Conservation (phyloP, 2,888 invertebrate species). For the Himalopsyche kuldschensis region DNA sequence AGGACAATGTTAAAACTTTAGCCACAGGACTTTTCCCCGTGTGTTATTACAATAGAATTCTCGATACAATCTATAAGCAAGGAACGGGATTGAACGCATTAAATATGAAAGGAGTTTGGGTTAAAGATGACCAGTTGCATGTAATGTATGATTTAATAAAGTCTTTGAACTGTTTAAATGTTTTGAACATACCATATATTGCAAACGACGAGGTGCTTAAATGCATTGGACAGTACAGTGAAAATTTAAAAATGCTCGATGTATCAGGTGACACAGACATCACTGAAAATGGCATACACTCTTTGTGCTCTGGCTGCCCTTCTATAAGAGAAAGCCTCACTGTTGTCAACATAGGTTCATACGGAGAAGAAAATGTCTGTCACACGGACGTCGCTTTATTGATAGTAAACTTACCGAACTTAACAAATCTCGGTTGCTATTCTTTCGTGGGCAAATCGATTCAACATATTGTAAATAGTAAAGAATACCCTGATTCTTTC, state of each 20-base stretch:
- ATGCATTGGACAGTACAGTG: conserved; percentile 60
- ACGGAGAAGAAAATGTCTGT: conserved; percentile 69
- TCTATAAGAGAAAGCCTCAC: conserved; percentile 59
- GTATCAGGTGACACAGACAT: conserved; percentile 73
- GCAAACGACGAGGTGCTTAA: conserved; percentile 70
- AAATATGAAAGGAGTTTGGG: conserved; percentile 74
- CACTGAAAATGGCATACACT: conserved; percentile 65
- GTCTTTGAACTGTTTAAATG: conserved; percentile 62
- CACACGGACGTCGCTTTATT: conserved; percentile 66
- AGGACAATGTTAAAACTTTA: conserved; percentile 66
- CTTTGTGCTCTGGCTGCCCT: conserved; percentile 58
- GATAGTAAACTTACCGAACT: conserved; percentile 64
- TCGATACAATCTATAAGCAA: conserved; percentile 66
- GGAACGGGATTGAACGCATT: conserved; percentile 66
- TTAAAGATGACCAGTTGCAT: conserved; percentile 68
- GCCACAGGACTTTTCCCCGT: conserved; percentile 71
- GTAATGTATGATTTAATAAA: conserved; percentile 64
- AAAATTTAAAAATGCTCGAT: conserved; percentile 63
- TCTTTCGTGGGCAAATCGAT: conserved; percentile 69
- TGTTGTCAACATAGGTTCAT: conserved; percentile 69
- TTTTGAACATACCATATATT: conserved; percentile 69
- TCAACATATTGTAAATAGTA: conserved; percentile 57
- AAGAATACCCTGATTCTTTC: conserved; percentile 57
- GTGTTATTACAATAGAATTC: conserved; percentile 70
- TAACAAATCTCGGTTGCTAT: conserved; percentile 67